Base-by-base conservation (phyloP, 2,113 vertebrate species). In the Catharus minimus region DNA sequence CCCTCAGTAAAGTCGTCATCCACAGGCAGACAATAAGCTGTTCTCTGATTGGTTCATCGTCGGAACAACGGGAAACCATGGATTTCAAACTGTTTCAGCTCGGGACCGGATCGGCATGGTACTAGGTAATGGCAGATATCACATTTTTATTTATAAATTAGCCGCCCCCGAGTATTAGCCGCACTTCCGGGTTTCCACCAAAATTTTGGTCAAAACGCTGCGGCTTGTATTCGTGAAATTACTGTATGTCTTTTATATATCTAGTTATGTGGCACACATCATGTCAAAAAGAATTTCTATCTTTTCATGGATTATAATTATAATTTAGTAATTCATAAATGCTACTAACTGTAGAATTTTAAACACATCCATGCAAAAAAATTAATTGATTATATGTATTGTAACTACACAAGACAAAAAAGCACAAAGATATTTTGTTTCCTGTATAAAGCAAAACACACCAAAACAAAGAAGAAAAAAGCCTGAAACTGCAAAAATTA, bases 211-310 rank as follows among this genome's bases (percentile, higher is more conserved):
- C 33, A 33, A 33, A 33, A 33, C 7, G 33, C 33, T 33, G 33
- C 33, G 33, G 33, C 33, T 33, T 33, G 33, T 33, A 33, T 33
- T 33, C 33, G 33, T 36, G 33, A 36, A 36, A 36, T 36, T 36
- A 36, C 33, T 36, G 33, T 36, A 2, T 13, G 13, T n/a, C n/a
- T 36, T 66, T 21, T 20, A 20, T 15, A 10, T 18, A 28, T 38
- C 10, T 12, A 56, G 7, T 4, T 52, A 52, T n/a, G 20, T 2
- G 2, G 32, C 5, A 58, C 3, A 39, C 2, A 3, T 14, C 19
- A 47, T 3, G 2, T 32, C 19, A 62, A 32, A 81, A 80, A 62
- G 7, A 80, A 43, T 3, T 43, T 26, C 2, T 18, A 46, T 71
- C 30, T 33, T 55, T 52, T 41, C 24, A 38, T 38, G 24, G 16